These are phyloP conservation scores for Rhyacophila evoluta DNA, from an alignment of 2,888 invertebrate species.

Conservation along the genomic window DNA sequence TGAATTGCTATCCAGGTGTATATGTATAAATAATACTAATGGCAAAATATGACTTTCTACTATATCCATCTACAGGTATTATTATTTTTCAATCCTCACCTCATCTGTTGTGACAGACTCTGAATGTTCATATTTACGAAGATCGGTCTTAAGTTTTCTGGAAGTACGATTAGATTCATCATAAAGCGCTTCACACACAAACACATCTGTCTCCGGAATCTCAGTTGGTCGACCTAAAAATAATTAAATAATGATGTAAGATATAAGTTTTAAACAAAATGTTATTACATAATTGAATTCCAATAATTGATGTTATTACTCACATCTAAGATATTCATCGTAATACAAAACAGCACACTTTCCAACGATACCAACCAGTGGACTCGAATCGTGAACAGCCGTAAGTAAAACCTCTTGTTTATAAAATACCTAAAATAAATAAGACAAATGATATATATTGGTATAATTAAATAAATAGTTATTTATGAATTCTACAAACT, in stretches of 20 bases:
- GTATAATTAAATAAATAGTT: too few species aligned
- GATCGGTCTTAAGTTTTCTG: conserved; percentile 76
- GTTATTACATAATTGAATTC: too few species aligned
- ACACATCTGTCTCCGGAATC: conserved; percentile 91
- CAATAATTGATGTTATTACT: conserved; percentile 64
- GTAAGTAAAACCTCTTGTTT: conserved; percentile 94
- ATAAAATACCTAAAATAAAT: conserved; percentile 78
- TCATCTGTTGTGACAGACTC: conserved; percentile 94
- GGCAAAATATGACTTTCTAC: too few species aligned
- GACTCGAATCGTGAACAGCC: conserved; percentile 91
- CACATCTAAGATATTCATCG: conserved; percentile 89
- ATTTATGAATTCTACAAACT: too few species aligned
- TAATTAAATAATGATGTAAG: neutral
- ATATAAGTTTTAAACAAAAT: too few species aligned
- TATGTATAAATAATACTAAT: too few species aligned
- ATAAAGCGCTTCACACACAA: conserved; percentile 91
- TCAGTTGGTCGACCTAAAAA: conserved; percentile 89
- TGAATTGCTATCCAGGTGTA: too few species aligned
- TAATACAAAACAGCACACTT: conserved; percentile 92
- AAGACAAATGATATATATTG: neutral
- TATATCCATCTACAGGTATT: too few species aligned
- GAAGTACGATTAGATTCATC: conserved; percentile 88
- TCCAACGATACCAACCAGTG: conserved; percentile 90
- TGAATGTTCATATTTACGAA: conserved; percentile 85
- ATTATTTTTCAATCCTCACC: conserved; percentile 59